Percentiles rank a stretch among this genome's conserved stretches.
Conservation (phyloP, 2,113 vertebrate genomes). For the rat (Rattus norvegicus) region GRCr8 NC_086030.1:27125501-27126000, state of each 20-base stretch:
- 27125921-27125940: background rate
- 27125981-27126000: background rate
- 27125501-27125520: background rate
- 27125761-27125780: background rate
- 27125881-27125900: background rate
- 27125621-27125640: background rate
- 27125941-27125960: background rate
- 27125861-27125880: background rate
- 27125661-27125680: background rate
- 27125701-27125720: background rate
- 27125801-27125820: background rate
- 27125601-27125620: background rate
- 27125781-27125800: background rate
- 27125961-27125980: background rate
- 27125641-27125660: background rate
- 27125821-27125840: background rate
- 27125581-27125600: conserved; percentile 35
- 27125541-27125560: background rate
- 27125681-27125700: background rate
- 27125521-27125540: background rate
- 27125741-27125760: too few relatives aligned
- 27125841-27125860: background rate
- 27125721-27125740: background rate
- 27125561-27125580: conserved; percentile 23
- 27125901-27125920: background rate